Percentiles rank a stretch among this genome's conserved stretches.
These are phyloP conservation scores for Scalopus aquaticus DNA, from an alignment of 2,113 vertebrate species.

Conservation along the genomic window DNA sequence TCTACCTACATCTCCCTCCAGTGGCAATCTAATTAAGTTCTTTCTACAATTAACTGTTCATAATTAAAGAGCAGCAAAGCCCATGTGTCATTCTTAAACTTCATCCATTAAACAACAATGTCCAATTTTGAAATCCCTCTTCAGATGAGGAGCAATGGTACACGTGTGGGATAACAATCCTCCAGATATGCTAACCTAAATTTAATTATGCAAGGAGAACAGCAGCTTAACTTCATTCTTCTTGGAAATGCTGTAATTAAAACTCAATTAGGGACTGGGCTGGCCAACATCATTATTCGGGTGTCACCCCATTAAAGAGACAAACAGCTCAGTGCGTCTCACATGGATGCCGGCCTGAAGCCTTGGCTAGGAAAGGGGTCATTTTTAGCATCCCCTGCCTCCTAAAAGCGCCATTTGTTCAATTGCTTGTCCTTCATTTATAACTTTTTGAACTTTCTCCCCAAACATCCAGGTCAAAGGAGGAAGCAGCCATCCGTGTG, in stretches of 20 bases:
- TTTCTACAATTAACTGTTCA: slow-evolving; percentile 24
- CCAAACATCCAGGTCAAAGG: neutral
- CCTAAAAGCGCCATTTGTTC: neutral
- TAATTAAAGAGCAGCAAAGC: slow-evolving; percentile 63
- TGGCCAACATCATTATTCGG: slow-evolving; percentile 9
- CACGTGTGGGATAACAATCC: slow-evolving; percentile 49
- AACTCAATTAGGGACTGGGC: slow-evolving; percentile 66
- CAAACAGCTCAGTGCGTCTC: neutral
- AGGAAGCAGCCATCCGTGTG: neutral
- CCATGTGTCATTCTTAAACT: slow-evolving; percentile 58
- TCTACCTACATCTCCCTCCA: neutral
- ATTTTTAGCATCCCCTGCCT: neutral
- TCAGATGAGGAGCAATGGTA: slow-evolving; percentile 46
- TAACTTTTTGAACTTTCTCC: neutral
- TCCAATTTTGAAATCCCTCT: slow-evolving; percentile 43
- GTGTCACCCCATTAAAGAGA: neutral
- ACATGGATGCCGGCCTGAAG: neutral
- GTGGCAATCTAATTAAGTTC: slow-evolving; percentile 67
- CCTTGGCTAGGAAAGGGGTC: neutral
- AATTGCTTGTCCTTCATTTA: neutral
- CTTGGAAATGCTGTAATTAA: slow-evolving; percentile 65
- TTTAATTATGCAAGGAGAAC: slow-evolving; percentile 68
- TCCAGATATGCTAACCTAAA: slow-evolving; percentile 61
- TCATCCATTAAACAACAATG: slow-evolving; percentile 66
- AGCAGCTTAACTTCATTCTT: slow-evolving; percentile 57